Evolutionary conservation across 2,797 vertebrate genomes (phyloP).

Genomic region (Presbytis comata): DNA sequence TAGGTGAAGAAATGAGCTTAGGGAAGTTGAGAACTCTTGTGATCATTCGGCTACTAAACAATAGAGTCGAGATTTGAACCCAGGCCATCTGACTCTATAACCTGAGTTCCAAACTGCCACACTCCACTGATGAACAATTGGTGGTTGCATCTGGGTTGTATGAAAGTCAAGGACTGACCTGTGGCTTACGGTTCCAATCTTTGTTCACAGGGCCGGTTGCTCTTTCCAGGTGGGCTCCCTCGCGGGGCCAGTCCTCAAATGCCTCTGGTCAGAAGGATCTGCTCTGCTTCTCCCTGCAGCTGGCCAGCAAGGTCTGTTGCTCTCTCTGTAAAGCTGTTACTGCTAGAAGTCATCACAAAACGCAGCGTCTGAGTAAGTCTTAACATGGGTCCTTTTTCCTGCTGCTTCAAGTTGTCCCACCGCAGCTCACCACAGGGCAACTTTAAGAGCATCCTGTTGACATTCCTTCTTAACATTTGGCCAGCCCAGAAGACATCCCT

Average conservation of each 20-base stretch:
- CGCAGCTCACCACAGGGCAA: not conserved
- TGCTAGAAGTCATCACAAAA: not conserved
- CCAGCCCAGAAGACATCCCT: not conserved
- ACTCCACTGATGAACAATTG: not conserved
- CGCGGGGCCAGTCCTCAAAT: not conserved
- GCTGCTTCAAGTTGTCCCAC: not conserved
- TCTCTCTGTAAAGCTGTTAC: not conserved
- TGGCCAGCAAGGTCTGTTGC: not conserved
- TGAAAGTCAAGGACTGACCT: not conserved
- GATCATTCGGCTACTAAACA: not conserved
- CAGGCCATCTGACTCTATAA: not conserved
- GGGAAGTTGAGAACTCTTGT: not conserved
- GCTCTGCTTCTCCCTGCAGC: not conserved
- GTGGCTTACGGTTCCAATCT: not conserved
- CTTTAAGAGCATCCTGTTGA: not conserved
- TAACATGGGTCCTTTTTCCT: not conserved
- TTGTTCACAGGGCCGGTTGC: not conserved
- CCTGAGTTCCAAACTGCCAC: not conserved
- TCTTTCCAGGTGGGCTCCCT: not conserved
- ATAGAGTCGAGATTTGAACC: not conserved
- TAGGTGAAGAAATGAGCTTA: not conserved
- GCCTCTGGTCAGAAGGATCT: not conserved
- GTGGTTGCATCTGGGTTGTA: not conserved
- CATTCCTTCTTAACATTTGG: not conserved
- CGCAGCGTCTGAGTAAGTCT: not conserved